Evolutionary conservation across 2,113 vertebrate genomes (phyloP).

Genomic region (Gambusia affinis): DNA sequence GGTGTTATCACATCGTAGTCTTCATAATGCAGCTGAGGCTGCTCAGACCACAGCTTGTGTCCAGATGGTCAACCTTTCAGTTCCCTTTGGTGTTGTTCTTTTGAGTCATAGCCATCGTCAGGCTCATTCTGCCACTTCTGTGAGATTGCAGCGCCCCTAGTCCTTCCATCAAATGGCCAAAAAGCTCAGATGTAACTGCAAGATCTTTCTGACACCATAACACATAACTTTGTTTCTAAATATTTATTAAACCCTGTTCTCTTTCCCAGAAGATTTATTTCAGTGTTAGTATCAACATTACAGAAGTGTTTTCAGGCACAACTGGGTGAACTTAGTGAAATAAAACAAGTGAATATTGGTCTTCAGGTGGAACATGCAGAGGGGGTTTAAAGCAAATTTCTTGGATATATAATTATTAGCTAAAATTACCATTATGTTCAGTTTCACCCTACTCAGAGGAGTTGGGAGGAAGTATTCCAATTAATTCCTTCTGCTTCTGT

Average conservation of each 20-base stretch:
- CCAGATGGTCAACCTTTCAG: slow-evolving; percentile 30
- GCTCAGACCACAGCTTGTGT: slow-evolving; percentile 32
- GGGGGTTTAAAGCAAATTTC: neutral
- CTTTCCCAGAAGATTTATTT: neutral
- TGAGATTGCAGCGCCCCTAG: neutral
- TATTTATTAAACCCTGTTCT: neutral
- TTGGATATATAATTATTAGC: no score
- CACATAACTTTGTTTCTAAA: neutral
- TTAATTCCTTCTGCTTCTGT: no score
- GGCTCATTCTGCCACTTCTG: slow-evolving; percentile 22
- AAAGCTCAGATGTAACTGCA: neutral
- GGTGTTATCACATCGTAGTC: slow-evolving; percentile 9
- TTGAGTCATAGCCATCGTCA: slow-evolving; percentile 22
- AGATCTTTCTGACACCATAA: neutral
- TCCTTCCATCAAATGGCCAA: neutral
- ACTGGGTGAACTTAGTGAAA: neutral
- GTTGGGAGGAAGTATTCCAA: no score
- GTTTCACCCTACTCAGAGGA: no score
- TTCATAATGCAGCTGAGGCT: slow-evolving; percentile 27
- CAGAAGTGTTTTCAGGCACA: neutral
- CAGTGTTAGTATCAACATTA: neutral
- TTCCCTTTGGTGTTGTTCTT: slow-evolving; percentile 23
- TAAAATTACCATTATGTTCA: no score
- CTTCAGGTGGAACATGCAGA: neutral
- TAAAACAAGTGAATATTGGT: neutral